Evolutionary conservation across 2,797 vertebrate genomes (phyloP), one percentile per base, ranked within the genome.

Genomic region (Xenentodon cancila): DNA sequence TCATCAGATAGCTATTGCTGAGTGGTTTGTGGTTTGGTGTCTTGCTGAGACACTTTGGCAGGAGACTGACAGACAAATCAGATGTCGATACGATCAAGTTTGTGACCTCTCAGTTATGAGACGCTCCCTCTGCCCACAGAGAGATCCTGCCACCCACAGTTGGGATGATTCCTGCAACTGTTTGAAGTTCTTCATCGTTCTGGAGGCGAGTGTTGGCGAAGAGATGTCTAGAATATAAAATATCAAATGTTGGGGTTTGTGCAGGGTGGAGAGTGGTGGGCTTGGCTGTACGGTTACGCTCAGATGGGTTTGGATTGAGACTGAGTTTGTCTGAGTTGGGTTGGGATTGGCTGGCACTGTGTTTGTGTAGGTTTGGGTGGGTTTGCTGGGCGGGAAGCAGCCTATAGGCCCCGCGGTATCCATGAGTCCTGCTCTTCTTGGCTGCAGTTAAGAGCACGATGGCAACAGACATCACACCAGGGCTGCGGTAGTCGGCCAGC

Each of bases 401-500:
- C 75, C 75, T 78, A 72, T 64, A 77, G 77, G 61, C 69, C 51
- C 56, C 13, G 69, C 60, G 61, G 20, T 64, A 49, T 51, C 53
- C 64, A 21, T 3, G 25, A 55, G 75, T 45, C 61, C 60, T 21
- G 63, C 73, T 84, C 75, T 43, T 77, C 49, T 57, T 77, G 81
- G 82, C 83, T 74, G 49, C 4, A 54, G 71, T 49, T 12, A 1
- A 56, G 63, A 65, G 69, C 50, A 1, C 21, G 79, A 84, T 86
- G 90, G 90, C 75, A 89, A 79, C 90, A 90, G 88, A 89, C 86
- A 84, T 84, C 85, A 88, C 87, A 88, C 75, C 63, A n/a, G 48
- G 56, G 64, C 73, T 43, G 75, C 17, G 61, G 75, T 48, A 75
- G 86, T 86, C 53, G 82, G 77, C 67, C 25, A 64, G 80, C 74